These are phyloP conservation scores for Encarsia formosa DNA, from an alignment of 2,888 invertebrate genomes.

Conservation along the genomic window DNA sequence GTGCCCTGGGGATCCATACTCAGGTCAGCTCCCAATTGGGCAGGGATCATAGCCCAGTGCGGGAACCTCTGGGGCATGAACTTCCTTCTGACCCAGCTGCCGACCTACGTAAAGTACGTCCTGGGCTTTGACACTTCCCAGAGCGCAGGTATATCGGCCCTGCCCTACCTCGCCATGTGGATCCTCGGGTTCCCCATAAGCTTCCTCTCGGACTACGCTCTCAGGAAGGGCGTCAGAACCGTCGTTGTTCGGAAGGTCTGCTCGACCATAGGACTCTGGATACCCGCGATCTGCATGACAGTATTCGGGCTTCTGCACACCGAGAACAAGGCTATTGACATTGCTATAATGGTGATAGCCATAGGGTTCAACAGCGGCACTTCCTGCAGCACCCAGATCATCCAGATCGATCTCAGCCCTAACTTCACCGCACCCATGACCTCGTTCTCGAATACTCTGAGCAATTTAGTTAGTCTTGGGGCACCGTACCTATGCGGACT, in stretches of 20 bases:
- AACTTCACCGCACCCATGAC: conserved; percentile 54
- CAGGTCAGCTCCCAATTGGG: conserved; percentile 63
- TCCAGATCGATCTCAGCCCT: conserved; percentile 54
- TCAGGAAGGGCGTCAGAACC: conserved; percentile 39
- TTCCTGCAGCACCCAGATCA: conserved; percentile 49
- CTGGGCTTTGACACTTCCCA: too few relatives aligned
- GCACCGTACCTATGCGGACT: conserved; percentile 48
- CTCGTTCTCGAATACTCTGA: conserved; percentile 52
- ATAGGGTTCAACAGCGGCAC: conserved; percentile 45
- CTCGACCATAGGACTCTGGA: conserved; percentile 57
- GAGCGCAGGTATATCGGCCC: conserved; percentile 54
- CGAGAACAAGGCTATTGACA: conserved; percentile 13
- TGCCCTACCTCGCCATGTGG: conserved; percentile 58
- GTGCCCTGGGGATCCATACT: conserved; percentile 65
- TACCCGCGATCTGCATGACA: conserved; percentile 51
- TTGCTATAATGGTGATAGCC: conserved; percentile 42
- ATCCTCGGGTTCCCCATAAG: conserved; percentile 54
- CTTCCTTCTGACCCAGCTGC: conserved; percentile 66
- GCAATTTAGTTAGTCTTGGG: conserved; percentile 49
- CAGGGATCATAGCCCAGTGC: conserved; percentile 60
- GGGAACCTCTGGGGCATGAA: conserved; percentile 73
- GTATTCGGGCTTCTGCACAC: conserved; percentile 38
- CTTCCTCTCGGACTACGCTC: conserved; percentile 52
- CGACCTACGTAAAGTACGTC: too few relatives aligned
- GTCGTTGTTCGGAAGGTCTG: conserved; percentile 45